These are phyloP conservation scores for Cheilosia impressa DNA, from an alignment of 2,888 invertebrate genomes.

Conservation along the genomic window DNA sequence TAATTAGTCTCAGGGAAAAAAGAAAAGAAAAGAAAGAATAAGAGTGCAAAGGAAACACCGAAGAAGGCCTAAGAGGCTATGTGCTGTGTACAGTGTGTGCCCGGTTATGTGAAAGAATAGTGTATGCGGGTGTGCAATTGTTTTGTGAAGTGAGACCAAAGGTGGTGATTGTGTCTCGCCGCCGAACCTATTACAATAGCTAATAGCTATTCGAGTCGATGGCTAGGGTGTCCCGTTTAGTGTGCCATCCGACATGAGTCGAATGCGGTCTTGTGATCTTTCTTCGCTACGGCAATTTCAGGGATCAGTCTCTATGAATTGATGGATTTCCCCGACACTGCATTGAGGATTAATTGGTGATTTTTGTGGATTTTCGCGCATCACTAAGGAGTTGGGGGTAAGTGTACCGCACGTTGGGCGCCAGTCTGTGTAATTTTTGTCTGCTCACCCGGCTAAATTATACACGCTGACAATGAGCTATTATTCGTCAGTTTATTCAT, in stretches of 20 bases:
- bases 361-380: constrained; percentile 48
- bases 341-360: constrained; percentile 56
- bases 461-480: constrained; percentile 26
- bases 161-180: constrained; percentile 61
- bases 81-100: constrained; percentile 11
- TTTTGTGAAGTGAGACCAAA: constrained; percentile 64
- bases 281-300: constrained; percentile 16
- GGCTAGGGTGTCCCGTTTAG: constrained; percentile 42
- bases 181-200: constrained; percentile 29
- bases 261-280: constrained; percentile 42
- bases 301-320: constrained; percentile 61
- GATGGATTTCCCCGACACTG: constrained; percentile 18
- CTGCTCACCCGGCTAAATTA: constrained; percentile 22
- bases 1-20: constrained; percentile 34
- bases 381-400: constrained; percentile 35
- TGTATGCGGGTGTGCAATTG: constrained; percentile 47
- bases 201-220: constrained; percentile 38
- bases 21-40: constrained; percentile 13
- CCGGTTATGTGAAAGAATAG: constrained; percentile 15
- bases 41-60: constrained; percentile 41
- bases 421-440: constrained; percentile 34
- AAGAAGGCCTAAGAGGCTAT: constrained; percentile 55
- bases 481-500: constrained; percentile 5
- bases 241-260: constrained; percentile 57
- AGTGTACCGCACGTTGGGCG: constrained; percentile 28